These are phyloP conservation scores for Sinocyclocheilus grahami DNA, from an alignment of 2,113 vertebrate species.

Conservation along the genomic window DNA sequence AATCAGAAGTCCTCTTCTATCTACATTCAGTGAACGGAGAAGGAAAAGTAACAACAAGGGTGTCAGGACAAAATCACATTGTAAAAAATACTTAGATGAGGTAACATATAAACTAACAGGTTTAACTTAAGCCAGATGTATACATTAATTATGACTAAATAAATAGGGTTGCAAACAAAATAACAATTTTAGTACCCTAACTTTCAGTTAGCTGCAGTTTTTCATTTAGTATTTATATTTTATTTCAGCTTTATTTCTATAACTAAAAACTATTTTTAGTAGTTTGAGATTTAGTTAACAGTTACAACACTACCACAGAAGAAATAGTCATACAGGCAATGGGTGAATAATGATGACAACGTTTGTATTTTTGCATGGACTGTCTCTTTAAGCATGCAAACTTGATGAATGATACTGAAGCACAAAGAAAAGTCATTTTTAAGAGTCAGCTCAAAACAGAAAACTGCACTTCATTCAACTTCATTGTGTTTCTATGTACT, in stretches of 20 bases:
- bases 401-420: neutral
- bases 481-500: conserved; percentile 44
- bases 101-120: neutral
- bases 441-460: too few species aligned
- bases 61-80: neutral
- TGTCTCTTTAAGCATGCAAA: neutral
- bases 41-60: conserved; percentile 37
- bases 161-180: neutral
- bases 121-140: neutral
- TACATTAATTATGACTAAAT: neutral
- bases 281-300: neutral
- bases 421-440: neutral
- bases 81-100: neutral
- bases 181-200: neutral
- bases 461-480: neutral
- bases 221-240: too few species aligned
- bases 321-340: neutral
- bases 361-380: neutral
- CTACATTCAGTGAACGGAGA: conserved; percentile 61
- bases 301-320: neutral
- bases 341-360: neutral
- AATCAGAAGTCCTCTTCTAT: conserved; percentile 63
- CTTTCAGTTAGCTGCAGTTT: neutral
- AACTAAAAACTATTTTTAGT: too few species aligned
- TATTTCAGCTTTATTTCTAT: too few species aligned